Evolutionary conservation across 2,113 vertebrate species (phyloP), one percentile per base, ranked within the genome.

Genomic region (Nymphicus hollandicus): DNA sequence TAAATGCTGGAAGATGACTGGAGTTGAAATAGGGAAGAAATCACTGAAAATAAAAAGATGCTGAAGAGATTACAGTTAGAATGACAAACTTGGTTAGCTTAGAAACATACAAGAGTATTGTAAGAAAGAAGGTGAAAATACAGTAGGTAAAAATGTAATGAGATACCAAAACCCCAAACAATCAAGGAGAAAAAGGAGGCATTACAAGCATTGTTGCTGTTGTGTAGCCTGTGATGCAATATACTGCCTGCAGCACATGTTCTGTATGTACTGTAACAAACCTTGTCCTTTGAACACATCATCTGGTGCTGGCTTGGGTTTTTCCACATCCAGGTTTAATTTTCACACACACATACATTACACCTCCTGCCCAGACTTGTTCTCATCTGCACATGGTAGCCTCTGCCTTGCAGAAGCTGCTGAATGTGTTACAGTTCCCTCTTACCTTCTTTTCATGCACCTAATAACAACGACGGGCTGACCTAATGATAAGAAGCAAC

Each of bases 401-500:
- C 66, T 61, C 46, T 58, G 56, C 22, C 33, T 58, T 35, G n/a
- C 33, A 58, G n/a, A 35, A 58, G 22, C 22, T 58, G 56, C 33
- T 35, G 56, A 35, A 24, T 35, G 33, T 35, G 22, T 58, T 58
- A 35, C 56, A 58, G 33, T 24, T 58, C 56, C 41, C 37, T 76
- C 47, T 52, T 8, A 9, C 53, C 58, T 69, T 87, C 43, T 72
- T 60, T 14, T 35, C 88, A 39, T 39, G 14, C 37, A 23, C 41
- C 82, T 56, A 11, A 11, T 52, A 44, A 24, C 22, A 47, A 4
- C 50, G 33, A 4, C 1, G 0, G n/a, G 1, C 29, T 33, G 20
- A 72, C 44, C 22, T 27, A 15, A 5, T 2, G 46, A 7, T 35
- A 60, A 70, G 60, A 39, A 73, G 53, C 47, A 53, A 52, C 41